phyloP scores from a whole-genome alignment of 2,797 vertebrate genomes.

The Gymnopithys bicolor region DNA sequence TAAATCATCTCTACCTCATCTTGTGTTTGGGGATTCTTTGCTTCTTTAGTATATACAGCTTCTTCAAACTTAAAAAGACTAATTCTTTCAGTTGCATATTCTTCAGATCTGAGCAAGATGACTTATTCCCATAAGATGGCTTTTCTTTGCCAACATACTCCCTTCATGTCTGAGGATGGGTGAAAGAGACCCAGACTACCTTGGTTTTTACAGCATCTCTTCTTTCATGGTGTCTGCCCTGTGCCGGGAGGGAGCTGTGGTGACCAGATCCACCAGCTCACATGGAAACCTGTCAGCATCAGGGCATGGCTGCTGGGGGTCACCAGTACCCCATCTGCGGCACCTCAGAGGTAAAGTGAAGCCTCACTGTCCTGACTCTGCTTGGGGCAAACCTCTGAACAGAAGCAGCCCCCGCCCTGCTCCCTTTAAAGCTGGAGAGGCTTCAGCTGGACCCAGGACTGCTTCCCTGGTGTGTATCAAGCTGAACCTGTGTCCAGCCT shows the following conservation, averaged over 20 bases:
- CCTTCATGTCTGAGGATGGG: not conserved
- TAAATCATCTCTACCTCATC: not conserved
- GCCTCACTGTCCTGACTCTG: accelerated
- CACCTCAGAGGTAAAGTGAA: not conserved
- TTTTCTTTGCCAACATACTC: not conserved
- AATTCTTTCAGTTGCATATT: not conserved
- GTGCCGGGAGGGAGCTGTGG: not conserved
- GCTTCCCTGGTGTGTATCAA: accelerated
- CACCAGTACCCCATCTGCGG: not conserved
- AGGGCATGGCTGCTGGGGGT: accelerated
- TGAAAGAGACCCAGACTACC: not conserved
- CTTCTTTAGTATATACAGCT: not conserved
- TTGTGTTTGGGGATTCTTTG: not conserved
- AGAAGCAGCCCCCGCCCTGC: not conserved
- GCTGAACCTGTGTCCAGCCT: not conserved
- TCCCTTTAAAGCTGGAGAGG: not conserved
- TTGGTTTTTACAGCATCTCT: not conserved
- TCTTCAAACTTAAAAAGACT: not conserved
- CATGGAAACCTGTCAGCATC: accelerated
- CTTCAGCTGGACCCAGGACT: not conserved
- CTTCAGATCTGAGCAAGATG: not conserved
- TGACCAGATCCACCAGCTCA: not conserved
- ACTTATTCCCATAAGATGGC: not conserved
- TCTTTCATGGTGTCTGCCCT: not conserved
- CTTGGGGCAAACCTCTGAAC: not conserved